These are phyloP conservation scores for Bombyx mandarina DNA, from an alignment of 1,140 invertebrate species.

Conservation along the genomic window DNA sequence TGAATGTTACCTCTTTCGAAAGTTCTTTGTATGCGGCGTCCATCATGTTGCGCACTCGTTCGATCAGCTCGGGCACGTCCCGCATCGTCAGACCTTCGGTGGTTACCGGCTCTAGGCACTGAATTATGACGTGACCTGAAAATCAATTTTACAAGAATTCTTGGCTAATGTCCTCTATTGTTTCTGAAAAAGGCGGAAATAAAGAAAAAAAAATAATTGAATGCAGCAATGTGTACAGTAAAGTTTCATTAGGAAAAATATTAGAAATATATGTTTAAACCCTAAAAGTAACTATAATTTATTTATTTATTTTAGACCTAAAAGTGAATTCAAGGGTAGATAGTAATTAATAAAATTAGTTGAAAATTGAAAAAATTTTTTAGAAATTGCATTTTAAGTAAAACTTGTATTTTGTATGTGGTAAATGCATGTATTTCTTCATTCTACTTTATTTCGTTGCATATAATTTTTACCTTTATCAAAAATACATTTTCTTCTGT, in stretches of 20 bases:
- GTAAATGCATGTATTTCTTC: too few relatives aligned
- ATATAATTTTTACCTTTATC: constrained; percentile 46
- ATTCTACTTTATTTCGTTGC: too few relatives aligned
- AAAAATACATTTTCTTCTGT: constrained; percentile 59
- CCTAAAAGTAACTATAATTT: too few relatives aligned
- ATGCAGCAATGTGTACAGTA: background rate
- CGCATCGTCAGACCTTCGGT: constrained; percentile 81
- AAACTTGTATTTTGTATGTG: too few relatives aligned
- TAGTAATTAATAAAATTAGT: too few relatives aligned
- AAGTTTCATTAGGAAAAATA: background rate
- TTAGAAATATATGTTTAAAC: too few relatives aligned
- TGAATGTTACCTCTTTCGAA: constrained; percentile 70
- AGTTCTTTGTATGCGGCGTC: constrained; percentile 75
- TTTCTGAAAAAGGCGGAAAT: background rate
- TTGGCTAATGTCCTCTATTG: too few relatives aligned
- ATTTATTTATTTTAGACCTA: too few relatives aligned
- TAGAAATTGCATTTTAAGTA: too few relatives aligned
- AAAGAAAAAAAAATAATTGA: background rate
- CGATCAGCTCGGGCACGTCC: constrained; percentile 81
- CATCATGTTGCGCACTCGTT: constrained; percentile 76
- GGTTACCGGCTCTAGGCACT: constrained; percentile 82
- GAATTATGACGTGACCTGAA: constrained; percentile 84
- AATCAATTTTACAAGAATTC: background rate
- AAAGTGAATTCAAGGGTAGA: too few relatives aligned
- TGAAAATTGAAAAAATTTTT: too few relatives aligned